Evolutionary conservation across 1,140 invertebrate genomes (phyloP).

Genomic region (Homarus americanus): DNA sequence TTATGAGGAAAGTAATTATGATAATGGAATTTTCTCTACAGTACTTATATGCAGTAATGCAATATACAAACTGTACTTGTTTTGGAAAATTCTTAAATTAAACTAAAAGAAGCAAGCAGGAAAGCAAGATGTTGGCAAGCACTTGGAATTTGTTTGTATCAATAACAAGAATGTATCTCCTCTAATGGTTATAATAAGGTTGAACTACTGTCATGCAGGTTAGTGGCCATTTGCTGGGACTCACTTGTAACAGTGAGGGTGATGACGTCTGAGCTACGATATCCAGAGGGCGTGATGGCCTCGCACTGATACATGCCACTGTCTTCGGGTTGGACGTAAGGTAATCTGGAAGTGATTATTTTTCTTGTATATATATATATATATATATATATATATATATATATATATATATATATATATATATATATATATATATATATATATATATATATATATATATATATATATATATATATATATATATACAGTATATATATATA

Average conservation of each 20-base stretch:
- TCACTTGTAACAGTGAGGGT: slow-evolving; percentile 43
- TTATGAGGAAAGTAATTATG: too few species aligned
- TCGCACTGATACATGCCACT: slow-evolving; percentile 35
- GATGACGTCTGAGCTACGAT: slow-evolving; percentile 17
- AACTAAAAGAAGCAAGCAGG: not conserved
- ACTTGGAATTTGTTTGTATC: not conserved
- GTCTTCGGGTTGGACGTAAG: slow-evolving; percentile 13
- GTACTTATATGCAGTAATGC: too few species aligned
- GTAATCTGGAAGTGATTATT: slow-evolving; percentile 8
- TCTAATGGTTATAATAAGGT: not conserved
- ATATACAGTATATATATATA: too few species aligned
- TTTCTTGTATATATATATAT: too few species aligned
- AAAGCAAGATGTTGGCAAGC: not conserved
- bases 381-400: too few species aligned
- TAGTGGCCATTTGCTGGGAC: not conserved
- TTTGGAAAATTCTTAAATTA: too few species aligned
- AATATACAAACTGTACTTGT: too few species aligned
- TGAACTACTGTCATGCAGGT: not conserved
- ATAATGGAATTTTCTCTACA: too few species aligned
- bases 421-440: too few species aligned
- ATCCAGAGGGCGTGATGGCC: not conserved
- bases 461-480: too few species aligned
- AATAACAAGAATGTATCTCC: not conserved
- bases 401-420: too few species aligned
- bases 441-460: too few species aligned